Evolutionary conservation across 1,140 invertebrate genomes (phyloP).

Genomic region (Panulirus ornatus): DNA sequence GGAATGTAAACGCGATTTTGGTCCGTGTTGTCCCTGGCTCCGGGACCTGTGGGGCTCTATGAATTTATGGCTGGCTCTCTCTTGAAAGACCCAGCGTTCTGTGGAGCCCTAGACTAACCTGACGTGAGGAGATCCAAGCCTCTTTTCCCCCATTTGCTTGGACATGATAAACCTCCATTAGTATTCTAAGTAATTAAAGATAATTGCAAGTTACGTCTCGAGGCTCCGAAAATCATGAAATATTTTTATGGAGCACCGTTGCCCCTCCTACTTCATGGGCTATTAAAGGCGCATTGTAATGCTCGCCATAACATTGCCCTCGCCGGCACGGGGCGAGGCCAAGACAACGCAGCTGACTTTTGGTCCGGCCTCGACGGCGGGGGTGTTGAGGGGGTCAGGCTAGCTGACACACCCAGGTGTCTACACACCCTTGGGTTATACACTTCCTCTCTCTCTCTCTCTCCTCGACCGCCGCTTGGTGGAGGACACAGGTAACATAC

Average conservation of each 20-base stretch:
- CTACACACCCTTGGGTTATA: no score
- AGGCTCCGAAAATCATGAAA: conserved; percentile 43
- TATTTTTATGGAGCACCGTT: conserved; percentile 39
- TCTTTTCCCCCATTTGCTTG: not conserved
- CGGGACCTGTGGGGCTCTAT: no score
- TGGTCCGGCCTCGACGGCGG: no score
- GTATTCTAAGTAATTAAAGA: conserved; percentile 49
- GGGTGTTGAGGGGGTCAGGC: no score
- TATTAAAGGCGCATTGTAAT: conserved; percentile 36
- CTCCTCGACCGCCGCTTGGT: no score
- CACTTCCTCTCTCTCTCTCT: no score
- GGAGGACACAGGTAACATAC: no score
- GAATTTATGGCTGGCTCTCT: no score
- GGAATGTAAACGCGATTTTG: not conserved
- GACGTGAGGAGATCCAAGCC: not conserved
- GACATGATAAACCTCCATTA: conserved; percentile 44
- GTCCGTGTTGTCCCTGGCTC: not conserved
- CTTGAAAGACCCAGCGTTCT: no score
- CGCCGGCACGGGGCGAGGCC: no score
- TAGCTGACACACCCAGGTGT: no score
- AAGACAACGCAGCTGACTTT: no score
- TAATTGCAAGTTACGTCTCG: conserved; percentile 46
- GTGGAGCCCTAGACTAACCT: not conserved
- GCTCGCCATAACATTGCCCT: conserved; percentile 7
- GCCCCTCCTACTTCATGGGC: conserved; percentile 37